Percentiles rank a stretch among this genome's conserved stretches.
Conservation (phyloP, 2,797 vertebrate genomes). For the Cirrhinus molitorella region DNA sequence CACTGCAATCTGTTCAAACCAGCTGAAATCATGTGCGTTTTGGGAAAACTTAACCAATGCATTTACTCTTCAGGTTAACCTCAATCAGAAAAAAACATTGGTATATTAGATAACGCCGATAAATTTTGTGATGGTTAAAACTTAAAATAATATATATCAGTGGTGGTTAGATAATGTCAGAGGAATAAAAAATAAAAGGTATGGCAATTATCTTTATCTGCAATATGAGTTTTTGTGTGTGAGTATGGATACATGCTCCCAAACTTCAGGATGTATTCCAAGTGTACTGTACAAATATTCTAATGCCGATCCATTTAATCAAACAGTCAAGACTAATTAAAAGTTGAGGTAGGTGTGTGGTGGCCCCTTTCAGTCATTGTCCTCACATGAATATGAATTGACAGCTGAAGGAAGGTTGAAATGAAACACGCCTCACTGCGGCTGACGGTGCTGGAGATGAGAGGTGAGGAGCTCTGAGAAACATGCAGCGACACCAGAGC, state of each 20-base stretch:
- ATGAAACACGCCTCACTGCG: slow-evolving; percentile 15
- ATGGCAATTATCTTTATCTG: not conserved
- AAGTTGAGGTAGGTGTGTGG: slow-evolving; percentile 27
- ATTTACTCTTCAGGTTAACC: not conserved
- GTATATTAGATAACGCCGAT: not conserved
- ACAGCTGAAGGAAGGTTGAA: slow-evolving; percentile 43
- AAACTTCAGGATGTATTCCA: not conserved
- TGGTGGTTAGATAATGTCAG: no score
- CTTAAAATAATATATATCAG: not conserved
- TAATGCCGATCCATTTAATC: slow-evolving; percentile 1
- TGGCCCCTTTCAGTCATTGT: slow-evolving; percentile 23
- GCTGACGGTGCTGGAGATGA: slow-evolving; percentile 24
- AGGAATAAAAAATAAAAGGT: not conserved
- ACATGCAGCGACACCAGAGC: slow-evolving; percentile 38
- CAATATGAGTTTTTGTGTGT: not conserved
- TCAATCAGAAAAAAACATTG: not conserved
- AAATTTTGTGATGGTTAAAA: not conserved
- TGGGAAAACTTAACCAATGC: not conserved
- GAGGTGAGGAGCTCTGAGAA: slow-evolving; percentile 32
- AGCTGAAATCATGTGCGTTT: not conserved
- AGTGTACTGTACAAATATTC: not conserved
- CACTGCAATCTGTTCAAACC: not conserved
- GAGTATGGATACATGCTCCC: not conserved
- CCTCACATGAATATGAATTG: slow-evolving; percentile 25
- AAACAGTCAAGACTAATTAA: slow-evolving; percentile 33